Evolutionary conservation across 2,113 vertebrate species (phyloP).

Genomic region (Piprites chloris): DNA sequence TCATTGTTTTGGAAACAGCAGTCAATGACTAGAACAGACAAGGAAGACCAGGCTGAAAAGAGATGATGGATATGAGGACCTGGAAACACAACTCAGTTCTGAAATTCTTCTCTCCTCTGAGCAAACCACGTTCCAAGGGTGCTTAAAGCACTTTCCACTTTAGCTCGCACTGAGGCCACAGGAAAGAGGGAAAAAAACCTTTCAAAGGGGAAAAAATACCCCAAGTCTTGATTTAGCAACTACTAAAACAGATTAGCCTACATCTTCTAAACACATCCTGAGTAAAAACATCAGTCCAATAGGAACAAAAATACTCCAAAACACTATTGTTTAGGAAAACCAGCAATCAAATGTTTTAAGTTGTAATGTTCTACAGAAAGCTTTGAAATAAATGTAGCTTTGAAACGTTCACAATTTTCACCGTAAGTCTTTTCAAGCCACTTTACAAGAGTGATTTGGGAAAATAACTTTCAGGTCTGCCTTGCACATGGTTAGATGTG

Average conservation of each 20-base stretch:
- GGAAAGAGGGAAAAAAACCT: background rate
- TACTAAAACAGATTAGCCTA: background rate
- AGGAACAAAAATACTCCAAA: background rate
- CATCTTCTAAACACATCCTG: background rate
- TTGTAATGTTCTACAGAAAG: background rate
- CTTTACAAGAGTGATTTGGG: background rate
- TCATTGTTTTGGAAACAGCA: background rate
- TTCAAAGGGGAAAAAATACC: background rate
- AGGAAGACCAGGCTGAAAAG: background rate
- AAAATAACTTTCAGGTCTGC: background rate
- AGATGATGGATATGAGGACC: background rate
- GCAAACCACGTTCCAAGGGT: background rate
- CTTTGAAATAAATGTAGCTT: constrained; percentile 11
- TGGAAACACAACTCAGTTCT: background rate
- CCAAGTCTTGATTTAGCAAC: background rate
- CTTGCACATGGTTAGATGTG: background rate
- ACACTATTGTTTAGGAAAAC: background rate
- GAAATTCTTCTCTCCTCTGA: background rate
- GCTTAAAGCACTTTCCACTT: background rate
- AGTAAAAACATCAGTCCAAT: background rate
- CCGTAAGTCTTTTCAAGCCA: background rate
- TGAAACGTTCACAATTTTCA: background rate
- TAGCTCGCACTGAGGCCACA: background rate
- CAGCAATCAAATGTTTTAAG: background rate
- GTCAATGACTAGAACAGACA: background rate